Conservation (phyloP, 2,888 invertebrate genomes). For the Drosophila stalkeri region DNA sequence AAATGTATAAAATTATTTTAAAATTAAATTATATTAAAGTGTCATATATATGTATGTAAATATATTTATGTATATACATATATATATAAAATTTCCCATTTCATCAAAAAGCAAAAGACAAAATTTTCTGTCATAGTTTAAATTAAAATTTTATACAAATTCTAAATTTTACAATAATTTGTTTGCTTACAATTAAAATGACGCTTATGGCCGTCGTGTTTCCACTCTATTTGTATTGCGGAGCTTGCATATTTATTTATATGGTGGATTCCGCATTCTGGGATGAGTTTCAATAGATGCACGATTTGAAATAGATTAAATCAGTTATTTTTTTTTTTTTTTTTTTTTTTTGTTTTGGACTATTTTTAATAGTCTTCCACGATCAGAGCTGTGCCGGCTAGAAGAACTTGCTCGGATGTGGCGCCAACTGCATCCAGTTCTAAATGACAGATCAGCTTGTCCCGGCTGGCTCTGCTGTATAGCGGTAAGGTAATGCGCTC, state of each 20-base stretch:
- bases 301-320: neutral
- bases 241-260: constrained; percentile 12
- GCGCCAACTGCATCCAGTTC: constrained; percentile 68
- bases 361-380: constrained; percentile 69
- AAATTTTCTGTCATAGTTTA: too few species aligned
- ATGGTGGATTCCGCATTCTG: constrained; percentile 27
- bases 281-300: constrained; percentile 39
- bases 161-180: neutral
- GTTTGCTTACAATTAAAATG: constrained; percentile 12
- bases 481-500: constrained; percentile 70
- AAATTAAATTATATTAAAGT: too few species aligned
- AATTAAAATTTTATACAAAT: neutral
- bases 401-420: constrained; percentile 72
- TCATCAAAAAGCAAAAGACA: too few species aligned
- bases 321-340: neutral
- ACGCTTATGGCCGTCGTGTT: neutral
- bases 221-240: constrained; percentile 12
- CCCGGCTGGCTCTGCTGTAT: constrained; percentile 78
- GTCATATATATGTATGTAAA: too few species aligned
- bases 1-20: too few species aligned
- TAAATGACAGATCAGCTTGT: constrained; percentile 81
- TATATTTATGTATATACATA: too few species aligned
- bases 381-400: constrained; percentile 84
- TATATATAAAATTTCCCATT: too few species aligned
- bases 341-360: neutral